Evolutionary conservation across 2,113 vertebrate species (phyloP), one percentile per base, ranked within the genome.

Genomic region (Solea solea): DNA sequence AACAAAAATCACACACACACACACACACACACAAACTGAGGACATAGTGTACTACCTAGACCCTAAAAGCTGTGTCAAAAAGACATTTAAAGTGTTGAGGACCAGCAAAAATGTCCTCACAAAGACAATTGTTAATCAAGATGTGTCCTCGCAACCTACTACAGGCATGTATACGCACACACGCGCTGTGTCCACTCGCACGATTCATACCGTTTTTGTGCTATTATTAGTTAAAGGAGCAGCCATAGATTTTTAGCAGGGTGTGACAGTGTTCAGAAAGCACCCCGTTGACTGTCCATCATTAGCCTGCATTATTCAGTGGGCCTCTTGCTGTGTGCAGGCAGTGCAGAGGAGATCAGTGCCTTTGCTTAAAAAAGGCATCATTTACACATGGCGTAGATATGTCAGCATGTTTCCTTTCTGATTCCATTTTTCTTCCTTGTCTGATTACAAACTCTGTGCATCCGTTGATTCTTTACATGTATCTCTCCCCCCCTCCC

Each of bases 291-390:
- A 53, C 60, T 65, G 58, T 63, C 72, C 68, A 75, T 86, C 74
- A 79, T 83, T 72, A 83, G 67, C 69, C 25, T 88, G 77, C 69
- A 86, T 90, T 83, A 90, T 88, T 90, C 65, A 88, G 72, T 49
- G 8, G 40, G 60, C 8, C 42, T 76, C 87, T n/a, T 58, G 81
- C 81, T 88, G 78, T 58, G 78, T 51, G 74, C 77, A 72, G 63
- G 52, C 59, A 61, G 46, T 16, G 48, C 12, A 67, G 58, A 15
- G 14, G 41, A 62, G 52, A 64, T 78, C 28, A 51, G 60, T 11
- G 16, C 21, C 74, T 63, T 21, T 21, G 21, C 21, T 49, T 55
- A 46, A 69, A 74, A 86, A 72, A 70, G 61, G 45, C 51, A 67
- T 11, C 9, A 8, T 59, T 16, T 61, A 8, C 41, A 51, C 45